These are phyloP conservation scores for Tethea ocularis DNA, from an alignment of 2,888 invertebrate species.

Conservation along the genomic window DNA sequence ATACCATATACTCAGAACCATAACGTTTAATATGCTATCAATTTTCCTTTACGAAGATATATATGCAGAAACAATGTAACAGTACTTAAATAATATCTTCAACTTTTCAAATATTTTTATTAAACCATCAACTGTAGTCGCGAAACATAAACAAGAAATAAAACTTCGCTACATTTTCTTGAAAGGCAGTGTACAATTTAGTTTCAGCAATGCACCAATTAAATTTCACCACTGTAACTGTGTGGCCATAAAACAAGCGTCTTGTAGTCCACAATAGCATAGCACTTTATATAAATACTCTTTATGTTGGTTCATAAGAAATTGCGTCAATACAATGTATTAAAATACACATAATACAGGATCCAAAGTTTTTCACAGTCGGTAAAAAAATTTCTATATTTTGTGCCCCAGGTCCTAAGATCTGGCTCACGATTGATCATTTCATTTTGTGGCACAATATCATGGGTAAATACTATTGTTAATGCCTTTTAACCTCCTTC, in stretches of 20 bases:
- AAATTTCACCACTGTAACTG: slow-evolving; percentile 25
- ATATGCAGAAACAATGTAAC: neutral
- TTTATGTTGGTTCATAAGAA: neutral
- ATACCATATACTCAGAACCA: neutral
- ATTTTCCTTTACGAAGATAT: neutral
- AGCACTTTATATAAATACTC: slow-evolving; percentile 17
- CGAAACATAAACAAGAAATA: slow-evolving; percentile 27
- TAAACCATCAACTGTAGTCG: slow-evolving; percentile 10
- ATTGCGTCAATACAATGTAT: too few relatives aligned
- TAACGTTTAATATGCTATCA: neutral
- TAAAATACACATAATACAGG: too few relatives aligned
- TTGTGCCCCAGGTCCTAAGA: too few relatives aligned
- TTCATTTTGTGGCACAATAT: too few relatives aligned
- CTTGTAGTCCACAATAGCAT: slow-evolving; percentile 18
- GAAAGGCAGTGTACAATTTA: slow-evolving; percentile 34
- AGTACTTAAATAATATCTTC: neutral
- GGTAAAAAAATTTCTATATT: too few relatives aligned
- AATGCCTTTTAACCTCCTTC: too few relatives aligned
- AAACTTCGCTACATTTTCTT: slow-evolving; percentile 29
- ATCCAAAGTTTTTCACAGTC: too few relatives aligned
- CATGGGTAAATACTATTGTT: too few relatives aligned
- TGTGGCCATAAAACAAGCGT: slow-evolving; percentile 16
- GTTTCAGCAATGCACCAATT: slow-evolving; percentile 36
- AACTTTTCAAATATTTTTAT: neutral
- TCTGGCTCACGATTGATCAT: too few relatives aligned